phyloP scores from a whole-genome alignment of 2,797 vertebrate species.

The Spinus pinus region DNA sequence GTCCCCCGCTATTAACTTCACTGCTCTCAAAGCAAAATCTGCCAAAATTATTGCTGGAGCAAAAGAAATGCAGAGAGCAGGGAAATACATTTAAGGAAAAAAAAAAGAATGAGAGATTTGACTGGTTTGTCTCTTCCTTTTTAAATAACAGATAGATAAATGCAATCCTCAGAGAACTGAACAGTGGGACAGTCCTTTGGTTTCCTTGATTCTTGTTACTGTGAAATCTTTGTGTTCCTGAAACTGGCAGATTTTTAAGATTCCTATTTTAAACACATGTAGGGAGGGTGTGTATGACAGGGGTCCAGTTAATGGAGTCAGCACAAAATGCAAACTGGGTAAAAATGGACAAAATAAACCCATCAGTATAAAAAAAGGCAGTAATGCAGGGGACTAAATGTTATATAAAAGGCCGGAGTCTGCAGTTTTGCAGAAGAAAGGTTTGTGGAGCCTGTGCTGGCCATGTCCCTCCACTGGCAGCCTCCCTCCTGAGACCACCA shows the following conservation, averaged over 20 bases:
- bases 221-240: not conserved
- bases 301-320: not conserved
- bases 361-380: fast-evolving
- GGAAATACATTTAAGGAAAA: not conserved
- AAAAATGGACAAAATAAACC: constrained; percentile 3
- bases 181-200: not conserved
- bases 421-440: constrained; percentile 25
- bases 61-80: constrained; percentile 22
- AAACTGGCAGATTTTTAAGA: constrained; percentile 6
- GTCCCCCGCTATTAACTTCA: constrained; percentile 30
- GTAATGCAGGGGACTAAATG: not conserved
- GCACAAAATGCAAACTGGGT: not conserved
- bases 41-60: constrained; percentile 43
- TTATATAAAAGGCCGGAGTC: not conserved
- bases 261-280: not conserved
- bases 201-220: not conserved
- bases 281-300: not conserved
- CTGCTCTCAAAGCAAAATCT: constrained; percentile 19
- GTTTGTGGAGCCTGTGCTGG: not conserved
- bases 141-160: not conserved
- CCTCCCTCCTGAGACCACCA: constrained; percentile 49
- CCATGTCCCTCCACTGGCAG: not conserved
- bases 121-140: constrained; percentile 31
- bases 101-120: not conserved
- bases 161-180: constrained; percentile 3